phyloP scores from a whole-genome alignment of 2,888 invertebrate genomes.

The Blastobasis adustella region DNA sequence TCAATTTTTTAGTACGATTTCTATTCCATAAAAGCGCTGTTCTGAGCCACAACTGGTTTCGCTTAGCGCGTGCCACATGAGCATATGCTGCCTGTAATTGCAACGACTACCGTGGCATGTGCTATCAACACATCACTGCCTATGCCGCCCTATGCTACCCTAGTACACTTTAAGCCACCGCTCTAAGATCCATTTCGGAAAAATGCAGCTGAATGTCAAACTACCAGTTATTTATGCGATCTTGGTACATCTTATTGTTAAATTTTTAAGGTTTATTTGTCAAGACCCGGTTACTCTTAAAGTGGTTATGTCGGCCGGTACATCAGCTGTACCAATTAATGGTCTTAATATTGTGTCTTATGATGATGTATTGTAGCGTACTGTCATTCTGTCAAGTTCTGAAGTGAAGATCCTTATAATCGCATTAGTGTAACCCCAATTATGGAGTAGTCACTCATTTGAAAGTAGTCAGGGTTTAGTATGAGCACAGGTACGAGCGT shows the following conservation, averaged over 20 bases:
- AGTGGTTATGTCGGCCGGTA: slow-evolving; percentile 13
- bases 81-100: slow-evolving; percentile 44
- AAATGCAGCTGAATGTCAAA: not conserved
- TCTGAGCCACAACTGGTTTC: slow-evolving; percentile 16
- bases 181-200: slow-evolving; percentile 15
- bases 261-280: not conserved
- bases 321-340: slow-evolving; percentile 43
- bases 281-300: slow-evolving; percentile 1
- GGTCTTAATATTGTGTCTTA: slow-evolving; percentile 29
- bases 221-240: not conserved
- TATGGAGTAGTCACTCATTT: too few species aligned
- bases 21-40: slow-evolving; percentile 12
- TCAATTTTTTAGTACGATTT: not conserved
- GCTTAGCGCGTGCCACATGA: slow-evolving; percentile 37
- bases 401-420: too few species aligned
- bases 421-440: too few species aligned
- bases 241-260: not conserved
- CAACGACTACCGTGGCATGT: slow-evolving; percentile 35
- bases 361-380: slow-evolving; percentile 22
- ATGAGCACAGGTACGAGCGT: too few species aligned
- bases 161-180: slow-evolving; percentile 10
- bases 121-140: slow-evolving; percentile 7
- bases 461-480: too few species aligned
- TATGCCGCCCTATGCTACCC: not conserved
- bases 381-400: not conserved